phyloP scores from a whole-genome alignment of 1,140 invertebrate species.

The Heterodera schachtii region DNA sequence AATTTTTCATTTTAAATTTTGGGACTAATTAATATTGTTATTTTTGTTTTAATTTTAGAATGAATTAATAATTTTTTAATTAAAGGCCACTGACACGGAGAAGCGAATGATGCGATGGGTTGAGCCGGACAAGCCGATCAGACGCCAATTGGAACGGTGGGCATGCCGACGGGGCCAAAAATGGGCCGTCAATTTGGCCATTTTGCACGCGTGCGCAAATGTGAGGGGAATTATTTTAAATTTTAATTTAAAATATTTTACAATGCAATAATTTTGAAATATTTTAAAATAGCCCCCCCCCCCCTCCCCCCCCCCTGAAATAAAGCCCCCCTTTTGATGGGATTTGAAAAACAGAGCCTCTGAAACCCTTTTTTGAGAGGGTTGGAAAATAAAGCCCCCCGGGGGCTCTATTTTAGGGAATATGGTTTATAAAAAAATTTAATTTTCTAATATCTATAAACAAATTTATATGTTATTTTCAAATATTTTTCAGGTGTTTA shows the following conservation, averaged over 20 bases:
- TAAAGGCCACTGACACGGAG: slow-evolving; percentile 50
- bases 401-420: too few species aligned
- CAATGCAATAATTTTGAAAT: slow-evolving; percentile 10
- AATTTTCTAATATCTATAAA: neutral
- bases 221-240: slow-evolving; percentile 32
- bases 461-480: neutral
- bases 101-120: slow-evolving; percentile 55
- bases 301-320: too few species aligned
- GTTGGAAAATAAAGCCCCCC: too few species aligned
- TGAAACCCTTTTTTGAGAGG: too few species aligned
- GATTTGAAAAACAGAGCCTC: neutral
- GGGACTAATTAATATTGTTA: too few species aligned
- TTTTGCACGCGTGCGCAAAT: slow-evolving; percentile 61
- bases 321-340: neutral
- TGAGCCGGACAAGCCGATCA: slow-evolving; percentile 55
- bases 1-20: too few species aligned
- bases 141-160: slow-evolving; percentile 57
- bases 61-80: neutral
- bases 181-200: slow-evolving; percentile 56
- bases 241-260: neutral
- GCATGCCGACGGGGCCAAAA: slow-evolving; percentile 52
- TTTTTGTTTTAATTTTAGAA: neutral
- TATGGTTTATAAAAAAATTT: too few species aligned
- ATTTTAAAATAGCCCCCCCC: neutral
- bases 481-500: slow-evolving; percentile 34